Percentiles rank a stretch among this genome's conserved stretches.
These are phyloP conservation scores for Aphidius gifuensis DNA, from an alignment of 1,140 invertebrate species.

Conservation along the genomic window DNA sequence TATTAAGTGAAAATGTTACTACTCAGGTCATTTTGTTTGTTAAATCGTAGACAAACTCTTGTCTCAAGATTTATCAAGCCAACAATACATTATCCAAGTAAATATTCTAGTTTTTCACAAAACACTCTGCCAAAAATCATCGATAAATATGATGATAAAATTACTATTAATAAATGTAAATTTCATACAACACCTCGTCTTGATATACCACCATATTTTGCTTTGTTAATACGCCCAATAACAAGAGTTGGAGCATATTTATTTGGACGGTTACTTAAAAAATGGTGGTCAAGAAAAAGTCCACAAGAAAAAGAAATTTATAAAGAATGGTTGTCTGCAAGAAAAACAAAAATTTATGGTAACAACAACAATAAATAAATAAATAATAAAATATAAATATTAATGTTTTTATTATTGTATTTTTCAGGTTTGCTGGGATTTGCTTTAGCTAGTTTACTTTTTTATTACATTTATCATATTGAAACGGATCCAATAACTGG, in stretches of 20 bases:
- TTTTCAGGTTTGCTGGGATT: slow-evolving; percentile 32
- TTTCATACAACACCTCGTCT: slow-evolving; percentile 41
- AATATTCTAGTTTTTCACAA: background rate
- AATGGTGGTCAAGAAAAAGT: slow-evolving; percentile 54
- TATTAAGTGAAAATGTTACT: slow-evolving; percentile 7
- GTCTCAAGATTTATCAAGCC: too few relatives aligned
- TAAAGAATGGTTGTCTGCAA: slow-evolving; percentile 34
- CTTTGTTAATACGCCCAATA: slow-evolving; percentile 40
- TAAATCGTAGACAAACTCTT: background rate
- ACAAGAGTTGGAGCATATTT: slow-evolving; percentile 42
- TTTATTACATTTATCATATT: slow-evolving; percentile 56
- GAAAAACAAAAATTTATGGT: slow-evolving; percentile 34
- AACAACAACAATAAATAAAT: background rate
- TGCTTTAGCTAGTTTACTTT: slow-evolving; percentile 26
- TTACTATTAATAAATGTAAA: slow-evolving; percentile 26
- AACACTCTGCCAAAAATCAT: slow-evolving; percentile 2
- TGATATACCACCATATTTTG: slow-evolving; percentile 35
- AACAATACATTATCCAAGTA: too few relatives aligned
- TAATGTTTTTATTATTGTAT: slow-evolving; percentile 7
- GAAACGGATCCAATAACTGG: slow-evolving; percentile 57
- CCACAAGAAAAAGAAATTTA: slow-evolving; percentile 38
- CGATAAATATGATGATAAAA: slow-evolving; percentile 15
- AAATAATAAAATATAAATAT: background rate
- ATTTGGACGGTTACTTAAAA: slow-evolving; percentile 48
- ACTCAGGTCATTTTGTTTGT: slow-evolving; percentile 12